Conservation (phyloP, 2,797 vertebrate species). For the Menidia menidia region DNA sequence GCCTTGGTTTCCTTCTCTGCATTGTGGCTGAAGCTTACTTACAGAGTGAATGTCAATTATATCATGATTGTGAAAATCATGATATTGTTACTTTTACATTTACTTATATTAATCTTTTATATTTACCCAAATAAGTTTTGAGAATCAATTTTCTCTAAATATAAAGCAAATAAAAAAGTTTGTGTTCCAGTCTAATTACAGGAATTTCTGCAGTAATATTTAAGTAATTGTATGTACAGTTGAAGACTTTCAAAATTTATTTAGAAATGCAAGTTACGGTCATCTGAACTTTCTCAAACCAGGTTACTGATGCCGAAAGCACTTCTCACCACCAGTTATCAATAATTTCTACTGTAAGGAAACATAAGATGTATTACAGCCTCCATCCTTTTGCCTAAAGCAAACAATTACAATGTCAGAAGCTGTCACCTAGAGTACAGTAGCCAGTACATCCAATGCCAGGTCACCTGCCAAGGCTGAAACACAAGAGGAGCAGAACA, state of each 20-base stretch:
- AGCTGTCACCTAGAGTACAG: slow-evolving; percentile 75
- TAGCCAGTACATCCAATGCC: slow-evolving; percentile 72
- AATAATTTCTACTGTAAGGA: slow-evolving; percentile 75
- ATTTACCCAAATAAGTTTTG: not conserved
- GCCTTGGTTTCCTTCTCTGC: slow-evolving; percentile 5
- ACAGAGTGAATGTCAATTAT: not conserved
- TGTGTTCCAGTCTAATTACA: no score
- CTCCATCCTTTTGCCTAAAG: slow-evolving; percentile 64
- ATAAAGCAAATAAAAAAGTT: not conserved
- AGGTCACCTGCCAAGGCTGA: slow-evolving; percentile 74
- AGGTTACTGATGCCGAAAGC: slow-evolving; percentile 64
- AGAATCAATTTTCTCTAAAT: not conserved
- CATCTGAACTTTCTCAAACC: slow-evolving; percentile 25
- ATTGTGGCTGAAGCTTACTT: not conserved
- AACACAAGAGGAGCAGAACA: slow-evolving; percentile 77
- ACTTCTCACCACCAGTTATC: slow-evolving; percentile 63
- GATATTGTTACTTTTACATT: not conserved
- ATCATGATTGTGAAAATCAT: not conserved
- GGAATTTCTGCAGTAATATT: no score
- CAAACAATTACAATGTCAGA: slow-evolving; percentile 79
- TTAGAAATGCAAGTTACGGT: slow-evolving; percentile 11
- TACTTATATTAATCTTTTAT: not conserved
- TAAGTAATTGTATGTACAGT: not conserved
- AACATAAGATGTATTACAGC: slow-evolving; percentile 72
- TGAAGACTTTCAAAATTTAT: slow-evolving; percentile 1